Evolutionary conservation across 2,113 vertebrate species (phyloP).

Genomic region (Tachysurus fulvidraco): DNA sequence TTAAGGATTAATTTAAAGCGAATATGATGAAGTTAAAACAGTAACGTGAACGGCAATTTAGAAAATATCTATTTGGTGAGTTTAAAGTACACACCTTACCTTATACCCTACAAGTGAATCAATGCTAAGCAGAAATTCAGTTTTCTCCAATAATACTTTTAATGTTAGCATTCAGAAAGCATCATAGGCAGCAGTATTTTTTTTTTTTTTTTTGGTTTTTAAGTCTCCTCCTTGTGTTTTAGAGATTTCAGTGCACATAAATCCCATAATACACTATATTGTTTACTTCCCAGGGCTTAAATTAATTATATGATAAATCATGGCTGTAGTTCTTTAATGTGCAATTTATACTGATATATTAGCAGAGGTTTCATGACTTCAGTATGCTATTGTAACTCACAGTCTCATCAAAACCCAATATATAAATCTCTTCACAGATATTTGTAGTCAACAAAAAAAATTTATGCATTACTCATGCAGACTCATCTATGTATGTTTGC

Average conservation of each 20-base stretch:
- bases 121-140: neutral
- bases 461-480: neutral
- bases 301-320: slow-evolving; percentile 11
- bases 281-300: neutral
- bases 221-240: neutral
- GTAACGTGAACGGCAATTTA: neutral
- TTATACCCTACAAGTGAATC: neutral
- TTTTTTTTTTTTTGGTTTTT: neutral
- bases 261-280: neutral
- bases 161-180: neutral
- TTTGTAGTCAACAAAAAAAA: neutral
- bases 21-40: neutral
- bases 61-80: neutral
- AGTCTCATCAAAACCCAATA: neutral
- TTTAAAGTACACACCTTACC: neutral
- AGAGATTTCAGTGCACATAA: neutral
- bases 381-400: neutral
- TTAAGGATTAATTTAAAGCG: neutral
- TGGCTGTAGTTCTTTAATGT: neutral
- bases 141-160: neutral
- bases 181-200: neutral
- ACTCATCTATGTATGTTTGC: neutral
- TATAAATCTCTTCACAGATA: neutral
- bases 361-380: neutral
- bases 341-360: neutral